phyloP scores from a whole-genome alignment of 1,140 invertebrate species.

The Drosophila sucinea region DNA sequence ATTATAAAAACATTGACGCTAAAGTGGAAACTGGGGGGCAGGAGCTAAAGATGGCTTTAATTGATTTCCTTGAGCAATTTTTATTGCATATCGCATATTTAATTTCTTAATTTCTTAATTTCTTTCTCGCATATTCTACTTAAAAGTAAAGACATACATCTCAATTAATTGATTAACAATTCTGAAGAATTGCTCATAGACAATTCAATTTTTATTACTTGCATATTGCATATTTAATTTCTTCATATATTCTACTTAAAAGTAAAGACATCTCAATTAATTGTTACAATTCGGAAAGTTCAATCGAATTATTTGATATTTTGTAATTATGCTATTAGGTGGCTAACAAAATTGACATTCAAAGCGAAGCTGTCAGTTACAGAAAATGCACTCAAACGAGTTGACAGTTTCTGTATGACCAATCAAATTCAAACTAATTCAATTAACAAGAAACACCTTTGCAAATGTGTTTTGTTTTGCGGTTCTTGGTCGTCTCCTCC shows the following conservation, averaged over 20 bases:
- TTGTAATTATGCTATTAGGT: background rate
- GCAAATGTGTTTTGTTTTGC: conserved; percentile 10
- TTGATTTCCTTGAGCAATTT: conserved; percentile 64
- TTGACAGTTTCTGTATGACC: background rate
- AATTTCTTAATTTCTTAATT: no score
- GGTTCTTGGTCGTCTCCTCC: conserved; percentile 1
- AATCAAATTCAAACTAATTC: background rate
- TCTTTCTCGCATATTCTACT: background rate
- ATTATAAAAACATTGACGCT: conserved; percentile 65
- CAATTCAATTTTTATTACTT: conserved; percentile 49
- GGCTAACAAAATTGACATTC: background rate
- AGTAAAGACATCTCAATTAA: background rate
- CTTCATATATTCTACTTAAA: background rate
- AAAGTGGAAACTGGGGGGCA: conserved; percentile 35
- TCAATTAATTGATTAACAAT: background rate
- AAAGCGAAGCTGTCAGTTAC: background rate
- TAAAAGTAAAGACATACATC: background rate
- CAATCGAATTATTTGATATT: background rate
- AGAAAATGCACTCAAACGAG: background rate
- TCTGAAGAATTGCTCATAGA: background rate
- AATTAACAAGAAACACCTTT: background rate
- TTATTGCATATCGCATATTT: conserved; percentile 3
- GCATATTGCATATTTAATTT: background rate
- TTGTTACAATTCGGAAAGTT: background rate
- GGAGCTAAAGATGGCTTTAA: conserved; percentile 62